Base-by-base conservation (phyloP, 2,888 invertebrate genomes). In the Lordiphosa fenestrarum region DNA sequence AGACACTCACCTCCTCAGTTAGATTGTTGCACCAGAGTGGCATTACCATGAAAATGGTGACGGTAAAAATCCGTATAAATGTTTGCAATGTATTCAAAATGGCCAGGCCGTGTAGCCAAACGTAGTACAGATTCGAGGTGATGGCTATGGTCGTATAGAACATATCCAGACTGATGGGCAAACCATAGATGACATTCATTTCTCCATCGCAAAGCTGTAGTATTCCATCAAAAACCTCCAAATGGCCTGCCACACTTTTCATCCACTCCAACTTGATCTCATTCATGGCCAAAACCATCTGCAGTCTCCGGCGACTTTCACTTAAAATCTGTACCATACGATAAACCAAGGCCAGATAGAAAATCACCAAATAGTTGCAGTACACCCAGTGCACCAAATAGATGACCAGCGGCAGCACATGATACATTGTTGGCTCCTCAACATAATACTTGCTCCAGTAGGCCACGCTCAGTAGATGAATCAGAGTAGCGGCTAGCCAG, bases 1-100 rank as follows among this genome's bases (percentile, higher is more conserved):
- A 12, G 9, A 0, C 3, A 48, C 47, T 37, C n/a, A 48, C 47
- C 47, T 37, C 47, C 10, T 6, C 21, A n/a, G 21, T 21, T 9
- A 48, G 35, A 48, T 36, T 35, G n/a, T 48, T 48, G 33, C 19
- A 48, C 47, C 36, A 48, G 5, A 48, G 35, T 15, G 37, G 47
- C 23, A 48, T 21, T 10, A 48, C 36, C 35, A 37, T 48, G 13
- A 48, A 48, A 15, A 48, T 36, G 9, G 47, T 23, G 19, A 36
- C 21, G n/a, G 36, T 48, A 4, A 10, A 12, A 36, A 48, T 21
- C 36, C 47, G 37, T n/a, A 23, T 35, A 12, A 48, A 48, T 21
- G 35, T 21, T 23, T 36, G 35, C 35, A 48, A 12, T 21, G 47
- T 36, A 48, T 36, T 19, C 10, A 44, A 13, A 30, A 44, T 6